Evolutionary conservation across 2,113 vertebrate species (phyloP).

Genomic region (Caranx ignobilis): DNA sequence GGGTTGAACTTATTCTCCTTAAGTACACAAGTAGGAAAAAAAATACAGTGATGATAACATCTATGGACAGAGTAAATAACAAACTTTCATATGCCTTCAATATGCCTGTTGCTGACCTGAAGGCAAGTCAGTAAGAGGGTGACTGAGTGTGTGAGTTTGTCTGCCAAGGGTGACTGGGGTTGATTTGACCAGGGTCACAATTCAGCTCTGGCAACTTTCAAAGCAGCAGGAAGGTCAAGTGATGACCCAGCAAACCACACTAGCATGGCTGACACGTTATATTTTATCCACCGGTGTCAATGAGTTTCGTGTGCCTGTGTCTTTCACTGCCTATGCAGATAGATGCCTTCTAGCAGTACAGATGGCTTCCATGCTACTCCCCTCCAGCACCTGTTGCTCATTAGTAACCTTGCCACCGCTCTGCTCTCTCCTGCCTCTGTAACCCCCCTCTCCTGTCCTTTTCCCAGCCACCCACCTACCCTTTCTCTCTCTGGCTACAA

Average conservation of each 20-base stretch:
- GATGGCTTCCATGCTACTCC: slow-evolving; percentile 71
- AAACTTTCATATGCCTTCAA: slow-evolving; percentile 14
- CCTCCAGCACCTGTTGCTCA: slow-evolving; percentile 80
- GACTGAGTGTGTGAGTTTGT: slow-evolving; percentile 53
- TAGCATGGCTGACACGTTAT: slow-evolving; percentile 66
- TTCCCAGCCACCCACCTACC: slow-evolving; percentile 14
- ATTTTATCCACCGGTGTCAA: slow-evolving; percentile 74
- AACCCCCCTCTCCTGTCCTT: slow-evolving; percentile 7
- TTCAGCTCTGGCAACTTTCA: slow-evolving; percentile 70
- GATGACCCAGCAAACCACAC: slow-evolving; percentile 69
- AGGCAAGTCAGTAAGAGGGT: slow-evolving; percentile 12
- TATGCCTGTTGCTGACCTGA: slow-evolving; percentile 3
- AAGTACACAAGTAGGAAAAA: slow-evolving; percentile 27
- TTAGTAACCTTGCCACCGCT: slow-evolving; percentile 78
- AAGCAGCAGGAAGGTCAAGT: slow-evolving; percentile 72
- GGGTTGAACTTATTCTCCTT: slow-evolving; percentile 92
- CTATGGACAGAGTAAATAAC: slow-evolving; percentile 9
- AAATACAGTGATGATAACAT: slow-evolving; percentile 15
- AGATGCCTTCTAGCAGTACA: slow-evolving; percentile 67
- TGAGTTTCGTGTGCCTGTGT: slow-evolving; percentile 70
- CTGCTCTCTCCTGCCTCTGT: slow-evolving; percentile 60
- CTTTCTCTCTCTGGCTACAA: slow-evolving; percentile 51
- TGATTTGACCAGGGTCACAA: slow-evolving; percentile 57
- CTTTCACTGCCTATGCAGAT: slow-evolving; percentile 56
- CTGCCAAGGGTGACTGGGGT: slow-evolving; percentile 59